Conservation (phyloP, 2,113 vertebrate species). For the Zosterops pallidus region DNA sequence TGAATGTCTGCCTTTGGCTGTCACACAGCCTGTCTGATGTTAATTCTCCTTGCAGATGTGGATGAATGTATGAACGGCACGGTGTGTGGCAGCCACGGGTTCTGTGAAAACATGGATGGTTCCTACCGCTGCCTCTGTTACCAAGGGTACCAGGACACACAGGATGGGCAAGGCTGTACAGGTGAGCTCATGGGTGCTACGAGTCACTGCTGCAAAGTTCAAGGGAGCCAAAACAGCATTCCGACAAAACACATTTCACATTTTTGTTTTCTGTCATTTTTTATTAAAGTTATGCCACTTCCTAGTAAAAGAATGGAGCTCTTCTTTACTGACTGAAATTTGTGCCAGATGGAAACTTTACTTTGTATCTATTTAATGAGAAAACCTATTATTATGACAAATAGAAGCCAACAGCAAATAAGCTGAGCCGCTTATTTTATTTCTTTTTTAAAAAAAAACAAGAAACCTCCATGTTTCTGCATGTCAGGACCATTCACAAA, state of each 20-base stretch:
- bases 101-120: slow-evolving; percentile 92
- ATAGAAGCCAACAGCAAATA: not conserved
- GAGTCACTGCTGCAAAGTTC: not conserved
- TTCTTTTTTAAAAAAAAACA: not conserved
- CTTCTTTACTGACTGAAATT: not conserved
- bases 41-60: slow-evolving; percentile 81
- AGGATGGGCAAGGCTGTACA: slow-evolving; percentile 84
- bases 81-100: slow-evolving; percentile 84
- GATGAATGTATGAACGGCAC: slow-evolving; percentile 91
- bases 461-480: not conserved
- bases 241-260: not conserved
- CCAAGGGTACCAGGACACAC: slow-evolving; percentile 87
- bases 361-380: not conserved
- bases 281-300: not conserved
- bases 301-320: not conserved
- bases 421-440: not conserved
- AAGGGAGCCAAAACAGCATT: not conserved
- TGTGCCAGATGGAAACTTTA: not conserved
- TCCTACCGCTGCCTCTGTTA: slow-evolving; percentile 93
- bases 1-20: not conserved
- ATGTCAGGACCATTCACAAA: not conserved
- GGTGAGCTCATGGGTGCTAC: slow-evolving; percentile 77
- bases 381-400: not conserved
- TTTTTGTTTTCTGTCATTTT: not conserved
- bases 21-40: slow-evolving; percentile 41